Evolutionary conservation across 2,113 vertebrate species (phyloP).

Genomic region (Pterocles gutturalis): DNA sequence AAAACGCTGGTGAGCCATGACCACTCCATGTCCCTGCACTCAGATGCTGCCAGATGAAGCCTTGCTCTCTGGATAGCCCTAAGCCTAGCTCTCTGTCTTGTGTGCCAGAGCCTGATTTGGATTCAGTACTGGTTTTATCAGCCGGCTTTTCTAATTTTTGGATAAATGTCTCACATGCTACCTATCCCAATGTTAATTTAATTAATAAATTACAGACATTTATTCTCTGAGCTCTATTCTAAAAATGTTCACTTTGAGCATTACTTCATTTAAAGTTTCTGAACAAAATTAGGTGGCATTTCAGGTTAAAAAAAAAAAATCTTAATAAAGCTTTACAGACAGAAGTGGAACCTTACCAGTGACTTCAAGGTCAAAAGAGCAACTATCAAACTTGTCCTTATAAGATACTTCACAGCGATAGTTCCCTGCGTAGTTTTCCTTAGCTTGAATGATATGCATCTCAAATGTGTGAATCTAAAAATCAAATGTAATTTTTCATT

Average conservation of each 20-base stretch:
- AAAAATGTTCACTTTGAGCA: not conserved
- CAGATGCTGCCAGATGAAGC: not conserved
- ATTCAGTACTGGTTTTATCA: not conserved
- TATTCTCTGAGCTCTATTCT: not conserved
- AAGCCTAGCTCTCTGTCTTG: not conserved
- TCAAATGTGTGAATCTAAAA: conserved; percentile 95
- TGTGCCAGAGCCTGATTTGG: not conserved
- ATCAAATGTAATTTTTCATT: not conserved
- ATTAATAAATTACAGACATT: not conserved
- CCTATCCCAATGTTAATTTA: not conserved
- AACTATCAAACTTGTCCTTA: conserved; percentile 98
- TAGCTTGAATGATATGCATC: conserved; percentile 99
- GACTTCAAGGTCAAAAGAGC: conserved; percentile 95
- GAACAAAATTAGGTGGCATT: not conserved
- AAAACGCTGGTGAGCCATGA: not conserved
- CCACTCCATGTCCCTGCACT: not conserved
- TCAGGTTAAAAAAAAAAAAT: not conserved
- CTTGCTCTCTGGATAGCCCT: not conserved
- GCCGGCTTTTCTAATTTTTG: not conserved
- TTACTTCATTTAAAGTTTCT: not conserved
- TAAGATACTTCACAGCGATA: conserved; percentile 96
- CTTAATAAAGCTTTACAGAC: not conserved
- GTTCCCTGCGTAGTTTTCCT: conserved; percentile 95
- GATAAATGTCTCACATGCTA: not conserved
- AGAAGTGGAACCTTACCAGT: conserved; percentile 81